phyloP scores from a whole-genome alignment of 2,888 invertebrate species.

The Latrodectus elegans region DNA sequence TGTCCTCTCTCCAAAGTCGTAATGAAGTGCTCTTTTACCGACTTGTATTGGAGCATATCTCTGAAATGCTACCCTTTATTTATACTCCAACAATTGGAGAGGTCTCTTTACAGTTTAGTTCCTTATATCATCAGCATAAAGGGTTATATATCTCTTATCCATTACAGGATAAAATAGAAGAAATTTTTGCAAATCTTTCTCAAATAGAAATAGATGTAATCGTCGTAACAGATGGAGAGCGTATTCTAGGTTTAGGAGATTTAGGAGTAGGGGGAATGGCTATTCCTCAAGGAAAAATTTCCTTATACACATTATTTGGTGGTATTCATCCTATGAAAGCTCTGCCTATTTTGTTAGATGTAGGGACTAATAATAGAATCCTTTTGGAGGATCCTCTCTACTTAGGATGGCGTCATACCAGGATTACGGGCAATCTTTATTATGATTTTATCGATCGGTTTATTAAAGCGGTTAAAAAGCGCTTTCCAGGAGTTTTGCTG shows the following conservation, averaged over 20 bases:
- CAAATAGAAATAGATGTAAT: slow-evolving; percentile 73
- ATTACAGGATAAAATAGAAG: slow-evolving; percentile 84
- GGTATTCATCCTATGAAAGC: slow-evolving; percentile 97
- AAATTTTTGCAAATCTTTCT: slow-evolving; percentile 93
- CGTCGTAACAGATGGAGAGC: slow-evolving; percentile 92
- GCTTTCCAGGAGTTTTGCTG: slow-evolving; percentile 77
- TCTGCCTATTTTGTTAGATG: slow-evolving; percentile 94
- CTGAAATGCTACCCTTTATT: slow-evolving; percentile 95
- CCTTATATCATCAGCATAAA: slow-evolving; percentile 89
- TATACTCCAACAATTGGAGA: slow-evolving; percentile 98
- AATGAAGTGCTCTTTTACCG: slow-evolving; percentile 97
- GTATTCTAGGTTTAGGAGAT: slow-evolving; percentile 97
- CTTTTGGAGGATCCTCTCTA: slow-evolving; percentile 78
- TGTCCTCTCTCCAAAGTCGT: slow-evolving; percentile 91
- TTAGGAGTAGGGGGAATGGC: slow-evolving; percentile 99
- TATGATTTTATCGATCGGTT: slow-evolving; percentile 97
- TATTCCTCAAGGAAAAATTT: slow-evolving; percentile 97
- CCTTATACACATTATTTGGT: slow-evolving; percentile 96
- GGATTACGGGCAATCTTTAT: slow-evolving; percentile 88
- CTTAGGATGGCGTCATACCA: slow-evolving; percentile 90
- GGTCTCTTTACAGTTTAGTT: slow-evolving; percentile 97
- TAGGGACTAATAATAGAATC: slow-evolving; percentile 92
- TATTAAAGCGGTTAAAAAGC: slow-evolving; percentile 89
- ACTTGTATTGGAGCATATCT: slow-evolving; percentile 88
- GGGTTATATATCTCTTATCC: slow-evolving; percentile 94